Conservation (phyloP, 2,797 vertebrate genomes). For the Galago senegalensis region DNA sequence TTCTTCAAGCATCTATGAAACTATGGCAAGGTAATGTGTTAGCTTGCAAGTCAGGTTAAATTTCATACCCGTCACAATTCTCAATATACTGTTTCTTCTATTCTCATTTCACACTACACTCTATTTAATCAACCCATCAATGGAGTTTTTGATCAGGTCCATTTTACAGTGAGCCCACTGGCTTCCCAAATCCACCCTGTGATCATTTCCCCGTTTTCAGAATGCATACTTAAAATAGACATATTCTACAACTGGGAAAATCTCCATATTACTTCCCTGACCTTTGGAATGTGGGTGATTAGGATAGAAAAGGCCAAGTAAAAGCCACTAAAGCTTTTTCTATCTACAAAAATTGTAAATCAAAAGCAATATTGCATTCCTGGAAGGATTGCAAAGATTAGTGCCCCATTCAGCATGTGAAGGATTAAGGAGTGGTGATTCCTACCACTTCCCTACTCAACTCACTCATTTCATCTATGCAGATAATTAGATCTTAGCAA, state of each 20-base stretch:
- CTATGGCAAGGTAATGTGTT: background rate
- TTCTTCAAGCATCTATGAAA: background rate
- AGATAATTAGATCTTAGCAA: background rate
- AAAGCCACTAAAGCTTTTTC: background rate
- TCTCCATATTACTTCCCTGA: background rate
- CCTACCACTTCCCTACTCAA: background rate
- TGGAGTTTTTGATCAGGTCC: background rate
- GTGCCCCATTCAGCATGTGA: background rate
- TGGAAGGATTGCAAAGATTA: background rate
- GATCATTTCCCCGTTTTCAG: background rate
- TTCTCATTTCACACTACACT: constrained; percentile 9
- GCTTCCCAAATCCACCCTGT: background rate
- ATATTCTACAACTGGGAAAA: background rate
- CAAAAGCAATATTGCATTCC: background rate
- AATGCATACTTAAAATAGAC: background rate
- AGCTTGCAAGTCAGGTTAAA: background rate
- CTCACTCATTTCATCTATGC: background rate
- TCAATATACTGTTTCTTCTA: background rate
- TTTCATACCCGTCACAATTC: background rate
- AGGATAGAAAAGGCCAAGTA: background rate
- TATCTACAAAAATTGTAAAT: background rate
- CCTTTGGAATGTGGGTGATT: background rate
- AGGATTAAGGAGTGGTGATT: background rate
- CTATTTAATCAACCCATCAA: background rate
- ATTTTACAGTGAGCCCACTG: background rate